A percentile compares a stretch with the other conserved stretches of the same genome.
Evolutionary conservation across 2,113 vertebrate species (phyloP).

Genomic region (Proterorhinus semilunaris): DNA sequence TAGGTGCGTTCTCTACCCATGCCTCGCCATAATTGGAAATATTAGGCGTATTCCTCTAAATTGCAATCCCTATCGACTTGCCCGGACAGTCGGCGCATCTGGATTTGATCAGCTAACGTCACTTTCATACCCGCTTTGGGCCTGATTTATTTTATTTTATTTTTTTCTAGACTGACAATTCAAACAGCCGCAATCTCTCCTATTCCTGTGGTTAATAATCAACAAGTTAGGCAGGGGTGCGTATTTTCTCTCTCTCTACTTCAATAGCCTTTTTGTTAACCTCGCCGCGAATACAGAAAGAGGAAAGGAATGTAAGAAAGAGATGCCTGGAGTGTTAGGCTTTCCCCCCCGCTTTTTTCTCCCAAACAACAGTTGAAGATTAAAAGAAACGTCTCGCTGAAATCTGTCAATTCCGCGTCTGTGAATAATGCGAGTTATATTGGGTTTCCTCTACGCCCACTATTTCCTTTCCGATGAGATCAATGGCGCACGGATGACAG

Average conservation of each 20-base stretch:
- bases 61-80: conserved; percentile 29
- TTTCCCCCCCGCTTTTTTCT: conserved; percentile 59
- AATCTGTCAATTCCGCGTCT: conserved; percentile 81
- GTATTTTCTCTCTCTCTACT: conserved; percentile 58
- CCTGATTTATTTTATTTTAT: conserved; percentile 46
- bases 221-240: conserved; percentile 74
- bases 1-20: conserved; percentile 25
- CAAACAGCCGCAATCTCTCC: conserved; percentile 66
- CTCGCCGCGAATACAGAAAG: conserved; percentile 75
- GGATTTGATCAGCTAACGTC: conserved; percentile 62
- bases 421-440: conserved; percentile 84
- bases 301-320: conserved; percentile 33
- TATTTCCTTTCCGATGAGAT: conserved; percentile 81
- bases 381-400: conserved; percentile 81
- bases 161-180: conserved; percentile 61
- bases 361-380: conserved; percentile 81
- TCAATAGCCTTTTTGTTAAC: conserved; percentile 78
- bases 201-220: conserved; percentile 76
- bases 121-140: conserved; percentile 65
- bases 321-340: conserved; percentile 73
- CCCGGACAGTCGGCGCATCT: conserved; percentile 54
- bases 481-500: conserved; percentile 78
- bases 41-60: conserved; percentile 56
- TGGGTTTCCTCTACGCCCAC: conserved; percentile 81
- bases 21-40: conserved; percentile 43